These are phyloP conservation scores for Drosophila pseudoobscura DNA, from an alignment of 1,140 invertebrate genomes.

Conservation along the genomic window DNA sequence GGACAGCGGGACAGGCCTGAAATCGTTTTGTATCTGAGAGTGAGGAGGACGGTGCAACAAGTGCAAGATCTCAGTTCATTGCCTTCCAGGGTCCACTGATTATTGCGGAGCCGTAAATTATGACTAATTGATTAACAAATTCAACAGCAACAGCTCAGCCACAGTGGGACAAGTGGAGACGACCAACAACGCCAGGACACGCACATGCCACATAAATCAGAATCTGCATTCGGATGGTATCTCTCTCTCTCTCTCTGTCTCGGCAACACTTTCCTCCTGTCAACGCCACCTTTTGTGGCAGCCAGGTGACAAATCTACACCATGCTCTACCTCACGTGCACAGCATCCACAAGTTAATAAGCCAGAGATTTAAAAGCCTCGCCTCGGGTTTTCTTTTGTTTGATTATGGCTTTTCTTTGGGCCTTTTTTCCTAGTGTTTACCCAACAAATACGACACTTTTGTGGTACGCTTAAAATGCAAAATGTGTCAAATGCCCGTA, in stretches of 20 bases:
- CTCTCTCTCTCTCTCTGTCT: conserved; percentile 2
- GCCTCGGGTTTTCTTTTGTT: conserved; percentile 41
- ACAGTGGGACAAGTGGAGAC: not conserved
- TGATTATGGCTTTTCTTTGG: conserved; percentile 35
- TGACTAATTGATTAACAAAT: conserved; percentile 81
- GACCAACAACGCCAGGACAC: conserved; percentile 36
- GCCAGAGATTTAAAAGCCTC: conserved; percentile 32
- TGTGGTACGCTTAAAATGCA: conserved; percentile 74
- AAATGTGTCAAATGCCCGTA: conserved; percentile 71
- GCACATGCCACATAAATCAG: conserved; percentile 64
- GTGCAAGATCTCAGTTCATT: conserved; percentile 71
- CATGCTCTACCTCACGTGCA: conserved; percentile 55
- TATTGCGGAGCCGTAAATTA: conserved; percentile 74
- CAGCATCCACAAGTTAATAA: conserved; percentile 62
- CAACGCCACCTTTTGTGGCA: conserved; percentile 52
- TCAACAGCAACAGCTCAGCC: conserved; percentile 40
- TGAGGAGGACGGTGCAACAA: conserved; percentile 59
- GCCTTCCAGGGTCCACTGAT: conserved; percentile 55
- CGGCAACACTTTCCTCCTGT: conserved; percentile 45
- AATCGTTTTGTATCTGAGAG: conserved; percentile 38
- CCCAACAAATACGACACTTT: conserved; percentile 69
- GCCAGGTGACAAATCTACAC: conserved; percentile 40
- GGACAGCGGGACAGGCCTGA: conserved; percentile 1
- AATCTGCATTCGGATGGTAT: conserved; percentile 43
- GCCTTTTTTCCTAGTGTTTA: conserved; percentile 39